Base-by-base conservation (phyloP, 1,140 invertebrate genomes). In the Zophobas morio region DNA sequence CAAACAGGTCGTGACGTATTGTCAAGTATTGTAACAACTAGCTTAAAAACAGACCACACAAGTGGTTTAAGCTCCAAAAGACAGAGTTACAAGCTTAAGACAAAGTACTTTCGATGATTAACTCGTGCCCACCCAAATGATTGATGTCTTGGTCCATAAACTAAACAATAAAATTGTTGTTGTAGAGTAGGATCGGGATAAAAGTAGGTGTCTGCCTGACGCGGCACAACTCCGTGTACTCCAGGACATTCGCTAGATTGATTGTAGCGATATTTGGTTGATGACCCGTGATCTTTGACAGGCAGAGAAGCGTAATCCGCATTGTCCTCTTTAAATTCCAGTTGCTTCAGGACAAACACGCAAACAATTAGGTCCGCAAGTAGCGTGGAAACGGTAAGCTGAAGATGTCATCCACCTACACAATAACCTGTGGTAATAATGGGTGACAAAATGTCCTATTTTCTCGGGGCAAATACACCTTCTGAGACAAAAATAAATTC, bases 381-480 rank as follows among this genome's bases (percentile, higher is more conserved):
- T 66, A 66, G 60, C 60, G 39, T 42, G 60, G 60, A 66, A 66
- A 66, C 60, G 60, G 60, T 66, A 66, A 66, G 60, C 42, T 42
- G 60, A 66, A 66, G 60, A 66, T 70, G 74, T 76, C 74, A 76
- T 66, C 42, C 57, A 70, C 74, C 74, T 49, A 76, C 74, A 70
- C 57, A 60, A 77, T 77, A 80, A 78, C 75, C 80, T 80, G 76
- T 80, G 73, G 77, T 20, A 20, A 20, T 20, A 20, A 20, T 20
- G 20, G 20, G 20, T 20, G 20, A 20, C 20, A 20, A 20, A 20
- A 20, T 20, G 20, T 20, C 20, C 20, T 20, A 20, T 20, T 20
- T 20, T 20, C 20, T 20, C 20, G 20, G 20, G 20, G 20, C 20
- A 20, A 20, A 20, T 20, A 0, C 20, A 20, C 20, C 20, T 20